Conservation (phyloP, 2,797 vertebrate genomes). For the Chelidonichthys spinosus region DNA sequence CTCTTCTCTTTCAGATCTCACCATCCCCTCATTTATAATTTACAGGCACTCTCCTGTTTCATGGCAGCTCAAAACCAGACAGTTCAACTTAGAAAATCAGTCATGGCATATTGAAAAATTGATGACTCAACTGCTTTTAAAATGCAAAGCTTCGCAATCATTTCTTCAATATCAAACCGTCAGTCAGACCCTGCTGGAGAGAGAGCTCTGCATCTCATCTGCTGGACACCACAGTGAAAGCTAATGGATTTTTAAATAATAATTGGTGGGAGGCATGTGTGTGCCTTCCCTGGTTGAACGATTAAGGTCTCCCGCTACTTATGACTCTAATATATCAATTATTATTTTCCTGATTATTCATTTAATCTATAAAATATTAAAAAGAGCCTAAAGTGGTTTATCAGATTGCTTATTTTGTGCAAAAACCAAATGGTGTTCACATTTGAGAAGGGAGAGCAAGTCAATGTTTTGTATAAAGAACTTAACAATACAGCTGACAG, state of each 20-base stretch:
- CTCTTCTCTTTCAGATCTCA: conserved; percentile 59
- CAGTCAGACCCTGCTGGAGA: conserved; percentile 29
- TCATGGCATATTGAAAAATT: conserved; percentile 77
- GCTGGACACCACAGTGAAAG: conserved; percentile 37
- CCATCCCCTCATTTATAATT: conserved; percentile 81
- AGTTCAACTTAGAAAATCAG: conserved; percentile 75
- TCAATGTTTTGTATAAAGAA: not conserved
- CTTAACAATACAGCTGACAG: not conserved
- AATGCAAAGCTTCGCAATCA: conserved; percentile 70
- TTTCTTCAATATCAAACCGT: conserved; percentile 62
- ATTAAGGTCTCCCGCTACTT: conserved; percentile 5
- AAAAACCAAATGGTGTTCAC: not conserved
- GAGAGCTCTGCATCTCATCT: conserved; percentile 42
- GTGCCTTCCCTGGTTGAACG: not conserved
- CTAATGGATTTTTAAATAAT: conserved; percentile 51
- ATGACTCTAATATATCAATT: not conserved
- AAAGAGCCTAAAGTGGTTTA: not conserved
- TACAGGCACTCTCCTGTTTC: conserved; percentile 80
- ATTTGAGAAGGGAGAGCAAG: not conserved
- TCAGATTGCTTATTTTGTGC: not conserved
- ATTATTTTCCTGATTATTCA: conserved; percentile 1
- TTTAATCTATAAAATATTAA: conserved; percentile 13
- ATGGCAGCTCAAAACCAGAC: conserved; percentile 65
- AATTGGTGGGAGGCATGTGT: conserved; percentile 38
- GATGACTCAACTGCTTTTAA: conserved; percentile 72